phyloP scores from a whole-genome alignment of 2,888 invertebrate species.

The Tryphoninae sp. region DNA sequence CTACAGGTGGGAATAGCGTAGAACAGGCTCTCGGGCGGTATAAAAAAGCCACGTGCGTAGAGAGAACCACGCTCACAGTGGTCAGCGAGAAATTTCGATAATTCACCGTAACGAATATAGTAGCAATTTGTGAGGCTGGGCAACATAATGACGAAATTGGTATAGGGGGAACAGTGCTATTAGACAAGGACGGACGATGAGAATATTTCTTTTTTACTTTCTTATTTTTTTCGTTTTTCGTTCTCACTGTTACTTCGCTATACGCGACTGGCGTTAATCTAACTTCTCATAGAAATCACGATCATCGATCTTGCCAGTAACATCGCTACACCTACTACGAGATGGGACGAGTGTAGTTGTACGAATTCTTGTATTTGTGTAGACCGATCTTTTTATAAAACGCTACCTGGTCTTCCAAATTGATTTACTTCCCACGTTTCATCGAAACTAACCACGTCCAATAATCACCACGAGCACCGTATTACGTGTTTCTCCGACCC shows the following conservation, averaged over 20 bases:
- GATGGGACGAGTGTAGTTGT: too few relatives aligned
- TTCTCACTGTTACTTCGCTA: background rate
- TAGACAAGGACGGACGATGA: slow-evolving; percentile 17
- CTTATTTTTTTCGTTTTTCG: background rate
- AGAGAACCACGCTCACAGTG: background rate
- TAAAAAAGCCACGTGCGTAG: slow-evolving; percentile 34
- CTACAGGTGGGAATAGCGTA: slow-evolving; percentile 21
- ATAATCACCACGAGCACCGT: too few relatives aligned
- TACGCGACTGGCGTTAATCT: background rate
- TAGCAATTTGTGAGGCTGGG: slow-evolving; percentile 46
- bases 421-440: too few relatives aligned
- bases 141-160: slow-evolving; percentile 52
- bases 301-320: background rate
- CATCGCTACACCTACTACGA: background rate
- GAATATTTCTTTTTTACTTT: background rate
- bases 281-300: background rate
- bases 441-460: too few relatives aligned
- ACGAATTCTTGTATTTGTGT: too few relatives aligned
- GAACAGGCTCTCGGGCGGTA: background rate
- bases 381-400: too few relatives aligned
- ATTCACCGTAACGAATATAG: slow-evolving; percentile 54
- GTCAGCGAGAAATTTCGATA: slow-evolving; percentile 53
- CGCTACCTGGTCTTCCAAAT: too few relatives aligned
- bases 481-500: too few relatives aligned
- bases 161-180: slow-evolving; percentile 26